A percentile compares a stretch with the other conserved stretches of the same genome.
phyloP scores from a whole-genome alignment of 2,888 invertebrate genomes.

The Entomobrya proxima region DNA sequence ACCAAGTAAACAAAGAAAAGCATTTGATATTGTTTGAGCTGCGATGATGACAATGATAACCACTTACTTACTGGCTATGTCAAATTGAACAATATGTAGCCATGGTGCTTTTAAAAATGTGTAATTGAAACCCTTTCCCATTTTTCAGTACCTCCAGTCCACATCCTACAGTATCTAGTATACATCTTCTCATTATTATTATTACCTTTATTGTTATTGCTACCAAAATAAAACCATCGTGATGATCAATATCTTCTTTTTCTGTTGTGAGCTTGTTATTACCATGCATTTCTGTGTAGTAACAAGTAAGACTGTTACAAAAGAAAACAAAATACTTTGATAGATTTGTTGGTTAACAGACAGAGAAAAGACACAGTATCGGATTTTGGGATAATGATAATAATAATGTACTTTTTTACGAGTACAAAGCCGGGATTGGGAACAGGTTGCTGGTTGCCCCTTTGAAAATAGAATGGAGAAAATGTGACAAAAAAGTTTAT shows the following conservation, averaged over 20 bases:
- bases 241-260: neutral
- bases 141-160: neutral
- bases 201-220: slow-evolving; percentile 45
- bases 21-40: too few species aligned
- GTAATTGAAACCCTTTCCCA: slow-evolving; percentile 4
- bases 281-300: neutral
- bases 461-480: neutral
- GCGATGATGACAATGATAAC: too few species aligned
- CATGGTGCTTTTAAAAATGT: neutral
- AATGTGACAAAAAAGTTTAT: slow-evolving; percentile 47
- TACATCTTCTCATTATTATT: slow-evolving; percentile 28
- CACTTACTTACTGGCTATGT: too few species aligned
- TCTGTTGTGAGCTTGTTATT: neutral
- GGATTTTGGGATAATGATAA: neutral
- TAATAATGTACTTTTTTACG: too few species aligned
- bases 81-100: neutral
- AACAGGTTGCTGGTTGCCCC: neutral
- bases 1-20: too few species aligned
- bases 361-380: slow-evolving; percentile 1
- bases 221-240: slow-evolving; percentile 13
- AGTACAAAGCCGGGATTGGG: too few species aligned
- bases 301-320: neutral
- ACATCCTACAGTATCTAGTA: neutral
- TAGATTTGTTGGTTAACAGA: slow-evolving; percentile 43
- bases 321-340: slow-evolving; percentile 9